Evolutionary conservation across 2,113 vertebrate genomes (phyloP).

Genomic region (Chionis minor): DNA sequence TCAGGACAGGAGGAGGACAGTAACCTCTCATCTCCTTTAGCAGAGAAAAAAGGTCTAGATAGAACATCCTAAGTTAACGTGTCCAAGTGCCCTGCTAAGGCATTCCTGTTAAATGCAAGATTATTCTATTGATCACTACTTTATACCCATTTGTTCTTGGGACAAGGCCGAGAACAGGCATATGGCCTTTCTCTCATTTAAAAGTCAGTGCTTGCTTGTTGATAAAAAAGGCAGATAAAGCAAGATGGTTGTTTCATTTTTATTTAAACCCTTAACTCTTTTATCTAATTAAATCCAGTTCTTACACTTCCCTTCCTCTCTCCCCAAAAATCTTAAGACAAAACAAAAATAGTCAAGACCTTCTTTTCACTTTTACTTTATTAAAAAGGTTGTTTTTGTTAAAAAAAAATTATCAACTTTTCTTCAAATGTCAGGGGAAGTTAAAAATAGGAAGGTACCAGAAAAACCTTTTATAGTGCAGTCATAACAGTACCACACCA

Average conservation of each 20-base stretch:
- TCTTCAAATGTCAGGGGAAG: neutral
- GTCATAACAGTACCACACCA: conserved; percentile 3
- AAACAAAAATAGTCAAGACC: neutral
- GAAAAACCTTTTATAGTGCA: conserved; percentile 19
- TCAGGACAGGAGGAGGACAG: neutral
- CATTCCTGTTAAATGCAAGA: neutral
- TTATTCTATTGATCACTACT: neutral
- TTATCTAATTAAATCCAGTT: neutral
- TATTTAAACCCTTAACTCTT: neutral
- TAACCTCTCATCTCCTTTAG: neutral
- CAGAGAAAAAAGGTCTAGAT: neutral
- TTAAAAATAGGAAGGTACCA: conserved; percentile 23
- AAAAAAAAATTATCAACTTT: neutral
- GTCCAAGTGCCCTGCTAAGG: neutral
- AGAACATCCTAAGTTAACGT: neutral
- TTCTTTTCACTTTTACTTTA: neutral
- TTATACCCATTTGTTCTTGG: neutral
- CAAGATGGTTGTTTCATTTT: neutral
- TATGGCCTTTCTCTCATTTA: neutral
- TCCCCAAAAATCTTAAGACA: neutral
- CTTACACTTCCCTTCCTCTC: neutral
- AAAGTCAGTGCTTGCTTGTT: neutral
- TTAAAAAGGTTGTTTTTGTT: neutral
- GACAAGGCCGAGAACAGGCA: neutral
- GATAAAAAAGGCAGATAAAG: neutral